Percentiles rank a stretch among this genome's conserved stretches.
These are phyloP conservation scores for Mallotus villosus DNA, from an alignment of 2,797 vertebrate genomes.

Conservation along the genomic window DNA sequence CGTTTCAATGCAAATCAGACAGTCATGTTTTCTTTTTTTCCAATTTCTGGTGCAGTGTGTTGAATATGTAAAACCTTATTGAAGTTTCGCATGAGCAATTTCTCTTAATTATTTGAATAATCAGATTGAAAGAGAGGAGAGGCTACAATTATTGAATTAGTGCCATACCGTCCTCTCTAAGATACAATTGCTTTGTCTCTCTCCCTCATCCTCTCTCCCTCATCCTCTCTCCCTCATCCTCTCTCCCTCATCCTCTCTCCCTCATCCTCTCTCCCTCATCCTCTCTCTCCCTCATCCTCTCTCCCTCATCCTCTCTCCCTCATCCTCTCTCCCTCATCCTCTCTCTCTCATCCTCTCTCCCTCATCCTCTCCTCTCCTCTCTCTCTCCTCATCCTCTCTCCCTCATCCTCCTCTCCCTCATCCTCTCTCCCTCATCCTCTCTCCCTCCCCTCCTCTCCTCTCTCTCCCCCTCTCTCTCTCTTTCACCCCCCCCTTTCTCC, in stretches of 20 bases:
- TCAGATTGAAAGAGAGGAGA: constrained; percentile 66
- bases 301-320: no score
- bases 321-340: no score
- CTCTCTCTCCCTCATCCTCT: neutral
- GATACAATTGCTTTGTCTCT: neutral
- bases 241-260: neutral
- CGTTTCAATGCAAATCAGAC: neutral
- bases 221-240: neutral
- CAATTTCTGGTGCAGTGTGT: constrained; percentile 13
- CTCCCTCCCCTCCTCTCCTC: neutral
- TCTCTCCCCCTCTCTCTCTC: no score
- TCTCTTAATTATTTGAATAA: constrained; percentile 74
- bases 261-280: neutral
- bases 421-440: neutral
- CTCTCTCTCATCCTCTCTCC: neutral
- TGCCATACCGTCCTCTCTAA: neutral
- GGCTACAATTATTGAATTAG: constrained; percentile 30
- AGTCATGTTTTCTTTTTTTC: constrained; percentile 11
- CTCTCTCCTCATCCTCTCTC: neutral
- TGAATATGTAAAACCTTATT: constrained; percentile 68
- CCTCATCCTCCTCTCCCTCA: neutral
- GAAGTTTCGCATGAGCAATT: constrained; percentile 62
- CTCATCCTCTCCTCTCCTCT: constrained; percentile 12
- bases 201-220: neutral
- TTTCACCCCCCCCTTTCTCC: no score